These are phyloP conservation scores for Paramisgurnus dabryanus DNA, from an alignment of 2,113 vertebrate genomes.

Conservation along the genomic window DNA sequence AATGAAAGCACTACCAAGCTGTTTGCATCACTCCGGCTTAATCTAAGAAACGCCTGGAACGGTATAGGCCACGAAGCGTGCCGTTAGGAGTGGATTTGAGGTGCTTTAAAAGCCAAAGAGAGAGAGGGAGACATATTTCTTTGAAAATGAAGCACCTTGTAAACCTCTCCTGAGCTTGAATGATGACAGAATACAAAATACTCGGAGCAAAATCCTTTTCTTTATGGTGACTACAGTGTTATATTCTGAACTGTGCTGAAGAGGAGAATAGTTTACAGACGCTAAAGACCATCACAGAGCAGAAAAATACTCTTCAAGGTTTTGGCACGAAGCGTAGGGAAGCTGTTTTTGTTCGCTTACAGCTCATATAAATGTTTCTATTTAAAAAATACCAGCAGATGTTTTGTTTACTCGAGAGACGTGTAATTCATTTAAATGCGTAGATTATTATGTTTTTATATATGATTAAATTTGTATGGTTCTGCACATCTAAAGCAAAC, in stretches of 20 bases:
- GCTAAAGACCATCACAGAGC: neutral
- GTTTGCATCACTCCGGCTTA: slow-evolving; percentile 71
- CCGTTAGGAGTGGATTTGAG: slow-evolving; percentile 68
- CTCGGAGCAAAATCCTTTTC: slow-evolving; percentile 46
- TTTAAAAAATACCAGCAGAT: neutral
- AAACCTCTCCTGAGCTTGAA: slow-evolving; percentile 57
- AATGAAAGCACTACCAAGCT: slow-evolving; percentile 66
- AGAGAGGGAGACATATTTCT: slow-evolving; percentile 63
- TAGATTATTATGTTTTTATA: neutral
- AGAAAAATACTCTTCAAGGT: neutral
- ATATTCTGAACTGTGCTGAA: slow-evolving; percentile 45
- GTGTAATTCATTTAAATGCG: neutral
- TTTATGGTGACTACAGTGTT: slow-evolving; percentile 47
- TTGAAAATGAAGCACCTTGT: slow-evolving; percentile 63
- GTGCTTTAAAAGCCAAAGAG: slow-evolving; percentile 57
- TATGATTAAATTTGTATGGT: slow-evolving; percentile 15
- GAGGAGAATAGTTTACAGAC: slow-evolving; percentile 17
- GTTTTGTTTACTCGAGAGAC: neutral
- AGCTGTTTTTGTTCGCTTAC: neutral
- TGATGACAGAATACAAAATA: slow-evolving; percentile 60
- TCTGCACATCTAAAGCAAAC: neutral
- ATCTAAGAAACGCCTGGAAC: slow-evolving; percentile 65
- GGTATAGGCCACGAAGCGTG: slow-evolving; percentile 59
- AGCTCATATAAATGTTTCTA: neutral
- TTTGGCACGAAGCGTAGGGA: neutral